Evolutionary conservation across 2,797 vertebrate species (phyloP).

Genomic region (Cyprinella venusta): DNA sequence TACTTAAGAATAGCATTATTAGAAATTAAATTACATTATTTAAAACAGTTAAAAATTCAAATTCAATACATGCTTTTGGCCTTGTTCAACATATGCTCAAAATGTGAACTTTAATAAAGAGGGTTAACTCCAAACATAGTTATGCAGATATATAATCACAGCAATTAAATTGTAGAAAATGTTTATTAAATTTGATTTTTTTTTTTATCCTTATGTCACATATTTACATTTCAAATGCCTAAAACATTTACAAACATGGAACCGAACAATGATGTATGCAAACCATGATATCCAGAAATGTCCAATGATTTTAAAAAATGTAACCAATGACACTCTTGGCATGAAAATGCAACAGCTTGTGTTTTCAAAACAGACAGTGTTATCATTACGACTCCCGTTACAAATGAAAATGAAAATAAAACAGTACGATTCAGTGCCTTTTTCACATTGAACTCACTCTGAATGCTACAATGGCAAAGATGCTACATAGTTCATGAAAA

Average conservation of each 20-base stretch:
- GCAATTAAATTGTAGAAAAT: slow-evolving; percentile 63
- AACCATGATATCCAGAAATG: slow-evolving; percentile 54
- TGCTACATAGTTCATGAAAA: slow-evolving; percentile 78
- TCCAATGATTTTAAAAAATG: slow-evolving; percentile 50
- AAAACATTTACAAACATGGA: slow-evolving; percentile 64
- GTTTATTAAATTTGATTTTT: slow-evolving; percentile 62
- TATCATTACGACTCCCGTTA: slow-evolving; percentile 51
- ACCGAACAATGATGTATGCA: slow-evolving; percentile 54
- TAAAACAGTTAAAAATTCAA: slow-evolving; percentile 26
- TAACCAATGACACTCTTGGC: slow-evolving; percentile 58
- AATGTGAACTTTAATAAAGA: slow-evolving; percentile 1
- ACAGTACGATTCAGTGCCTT: slow-evolving; percentile 65
- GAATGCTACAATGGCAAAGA: slow-evolving; percentile 81
- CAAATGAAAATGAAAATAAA: slow-evolving; percentile 56
- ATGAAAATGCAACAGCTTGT: slow-evolving; percentile 72
- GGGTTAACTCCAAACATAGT: slow-evolving; percentile 9
- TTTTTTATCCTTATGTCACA: slow-evolving; percentile 75
- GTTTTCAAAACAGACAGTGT: slow-evolving; percentile 61
- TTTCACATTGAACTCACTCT: slow-evolving; percentile 69
- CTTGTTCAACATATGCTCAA: slow-evolving; percentile 22
- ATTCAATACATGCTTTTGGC: slow-evolving; percentile 39
- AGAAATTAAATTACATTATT: slow-evolving; percentile 20
- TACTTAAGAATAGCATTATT: background rate
- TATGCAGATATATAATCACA: slow-evolving; percentile 50
- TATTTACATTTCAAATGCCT: slow-evolving; percentile 65